Evolutionary conservation across 1,140 invertebrate genomes (phyloP), one percentile per base, ranked within the genome.

Genomic region (Pseudachorutes palmiensis): DNA sequence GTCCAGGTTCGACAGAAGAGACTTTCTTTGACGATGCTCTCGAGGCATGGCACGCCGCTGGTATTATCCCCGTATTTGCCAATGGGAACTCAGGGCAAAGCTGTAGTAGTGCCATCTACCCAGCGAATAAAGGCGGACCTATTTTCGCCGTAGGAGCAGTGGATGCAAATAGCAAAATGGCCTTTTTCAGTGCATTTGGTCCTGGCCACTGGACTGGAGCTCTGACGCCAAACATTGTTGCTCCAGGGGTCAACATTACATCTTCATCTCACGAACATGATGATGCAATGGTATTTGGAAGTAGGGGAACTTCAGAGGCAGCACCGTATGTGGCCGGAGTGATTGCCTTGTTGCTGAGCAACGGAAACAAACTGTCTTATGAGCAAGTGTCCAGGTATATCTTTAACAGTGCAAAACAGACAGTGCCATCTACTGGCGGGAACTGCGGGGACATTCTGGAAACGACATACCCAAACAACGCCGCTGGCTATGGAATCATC

Each of bases 311-410:
- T 3, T 32, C 33, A 9, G 66, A 66, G 68, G 59, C 64, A 19
- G 26, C 28, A 24, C 68, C 68, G 2, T 64, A 70, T 60, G 68
- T 63, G 2, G 65, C 67, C 32, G 68, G 67, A 9, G 36, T 32
- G 22, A 26, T 48, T 3, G 62, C 62, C 2, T 30, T 61, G 19
- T 31, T 31, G 26, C n/a, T n/a, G n/a, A n/a, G n/a, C n/a, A n/a
- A n/a, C n/a, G n/a, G n/a, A n/a, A n/a, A n/a, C n/a, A n/a, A n/a
- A n/a, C n/a, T n/a, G n/a, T n/a, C n/a, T n/a, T n/a, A n/a, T n/a
- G n/a, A n/a, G n/a, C n/a, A n/a, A n/a, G n/a, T n/a, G n/a, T n/a
- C n/a, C n/a, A n/a, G n/a, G n/a, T n/a, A n/a, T n/a, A n/a, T n/a
- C n/a, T n/a, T n/a, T n/a, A n/a, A n/a, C n/a, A n/a, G n/a, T n/a